A percentile compares a stretch with the other conserved stretches of the same genome.
These are phyloP conservation scores for Agrochola lota DNA, from an alignment of 2,888 invertebrate species.

Conservation along the genomic window DNA sequence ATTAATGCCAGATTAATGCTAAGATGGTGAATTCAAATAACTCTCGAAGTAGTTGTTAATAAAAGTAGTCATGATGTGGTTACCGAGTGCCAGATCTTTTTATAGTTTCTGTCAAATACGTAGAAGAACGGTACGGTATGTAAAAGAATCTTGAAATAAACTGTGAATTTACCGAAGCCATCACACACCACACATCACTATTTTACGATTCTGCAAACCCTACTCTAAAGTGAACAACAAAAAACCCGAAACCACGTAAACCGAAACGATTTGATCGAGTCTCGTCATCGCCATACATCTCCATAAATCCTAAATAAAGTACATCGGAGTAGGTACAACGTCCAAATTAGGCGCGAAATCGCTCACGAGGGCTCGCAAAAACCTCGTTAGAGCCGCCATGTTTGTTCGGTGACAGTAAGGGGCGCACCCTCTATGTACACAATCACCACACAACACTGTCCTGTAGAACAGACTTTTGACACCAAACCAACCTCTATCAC, in stretches of 20 bases:
- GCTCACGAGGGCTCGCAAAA: conserved; percentile 88
- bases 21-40: not conserved
- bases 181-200: not conserved
- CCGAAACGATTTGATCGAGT: conserved; percentile 41
- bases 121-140: not conserved
- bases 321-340: conserved; percentile 72
- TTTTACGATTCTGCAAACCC: conserved; percentile 5
- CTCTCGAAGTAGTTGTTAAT: not conserved
- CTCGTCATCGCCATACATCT: conserved; percentile 55
- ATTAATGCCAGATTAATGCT: conserved; percentile 7
- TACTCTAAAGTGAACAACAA: conserved; percentile 14
- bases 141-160: not conserved
- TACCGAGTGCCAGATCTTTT: not conserved
- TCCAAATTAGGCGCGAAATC: conserved; percentile 90
- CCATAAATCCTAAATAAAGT: conserved; percentile 75
- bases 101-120: not conserved
- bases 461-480: conserved; percentile 43
- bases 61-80: too few species aligned
- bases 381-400: conserved; percentile 89
- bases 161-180: not conserved
- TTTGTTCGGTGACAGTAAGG: conserved; percentile 88
- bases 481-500: conserved; percentile 57
- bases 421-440: conserved; percentile 90
- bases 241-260: conserved; percentile 32
- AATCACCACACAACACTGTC: conserved; percentile 75